phyloP scores from a whole-genome alignment of 2,113 vertebrate species.

The Colistium nudipinnis region DNA sequence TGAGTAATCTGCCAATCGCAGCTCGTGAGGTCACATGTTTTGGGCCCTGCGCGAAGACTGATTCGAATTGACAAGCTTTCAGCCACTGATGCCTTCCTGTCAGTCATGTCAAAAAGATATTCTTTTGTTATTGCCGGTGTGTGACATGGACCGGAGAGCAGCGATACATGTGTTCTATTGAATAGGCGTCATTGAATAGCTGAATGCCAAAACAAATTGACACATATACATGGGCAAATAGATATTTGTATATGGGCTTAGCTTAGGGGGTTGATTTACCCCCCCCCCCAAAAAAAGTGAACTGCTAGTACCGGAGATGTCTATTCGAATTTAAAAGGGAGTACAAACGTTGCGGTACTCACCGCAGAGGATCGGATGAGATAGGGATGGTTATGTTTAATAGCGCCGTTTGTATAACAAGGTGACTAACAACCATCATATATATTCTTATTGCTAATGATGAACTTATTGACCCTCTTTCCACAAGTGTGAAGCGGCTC shows the following conservation, averaged over 20 bases:
- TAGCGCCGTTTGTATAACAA: no score
- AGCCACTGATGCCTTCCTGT: constrained; percentile 6
- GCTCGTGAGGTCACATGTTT: constrained; percentile 47
- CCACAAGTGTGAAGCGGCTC: neutral
- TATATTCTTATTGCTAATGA: neutral
- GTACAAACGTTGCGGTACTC: neutral
- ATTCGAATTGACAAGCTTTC: constrained; percentile 45
- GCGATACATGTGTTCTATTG: neutral
- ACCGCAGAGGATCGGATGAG: neutral
- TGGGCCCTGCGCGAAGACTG: constrained; percentile 42
- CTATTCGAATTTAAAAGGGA: neutral
- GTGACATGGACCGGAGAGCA: neutral
- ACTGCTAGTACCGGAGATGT: neutral
- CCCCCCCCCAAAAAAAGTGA: neutral
- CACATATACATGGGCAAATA: neutral
- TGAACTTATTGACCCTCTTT: neutral
- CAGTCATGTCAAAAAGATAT: neutral
- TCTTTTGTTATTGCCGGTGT: constrained; percentile 6
- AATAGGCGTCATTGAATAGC: neutral
- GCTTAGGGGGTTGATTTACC: neutral
- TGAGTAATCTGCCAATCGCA: constrained; percentile 31
- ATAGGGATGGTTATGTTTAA: no score
- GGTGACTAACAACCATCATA: no score
- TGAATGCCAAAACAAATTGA: neutral
- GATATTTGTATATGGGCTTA: neutral